Evolutionary conservation across 2,113 vertebrate genomes (phyloP).

Genomic region (Opisthocomus hoazin): DNA sequence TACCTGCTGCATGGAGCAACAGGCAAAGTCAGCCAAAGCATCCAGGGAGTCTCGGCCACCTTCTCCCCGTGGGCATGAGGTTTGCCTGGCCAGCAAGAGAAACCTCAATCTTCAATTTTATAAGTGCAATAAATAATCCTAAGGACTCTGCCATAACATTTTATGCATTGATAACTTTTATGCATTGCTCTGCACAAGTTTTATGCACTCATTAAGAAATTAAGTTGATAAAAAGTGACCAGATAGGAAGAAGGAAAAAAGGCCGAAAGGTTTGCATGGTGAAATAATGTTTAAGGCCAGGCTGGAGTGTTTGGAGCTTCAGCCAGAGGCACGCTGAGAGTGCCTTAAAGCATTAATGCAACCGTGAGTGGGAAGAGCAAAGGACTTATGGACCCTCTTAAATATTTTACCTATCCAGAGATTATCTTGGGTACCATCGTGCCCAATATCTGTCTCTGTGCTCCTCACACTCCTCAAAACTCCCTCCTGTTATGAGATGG

Average conservation of each 20-base stretch:
- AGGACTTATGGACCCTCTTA: not conserved
- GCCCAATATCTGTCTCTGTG: not conserved
- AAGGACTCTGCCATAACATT: conserved; percentile 7
- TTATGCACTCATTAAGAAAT: conserved; percentile 55
- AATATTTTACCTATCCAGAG: not conserved
- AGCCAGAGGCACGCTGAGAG: not conserved
- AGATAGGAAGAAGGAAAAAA: not conserved
- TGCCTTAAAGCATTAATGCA: not conserved
- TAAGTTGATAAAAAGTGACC: conserved; percentile 54
- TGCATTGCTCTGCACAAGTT: conserved; percentile 49
- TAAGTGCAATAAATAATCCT: conserved; percentile 21
- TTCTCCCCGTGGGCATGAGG: not conserved
- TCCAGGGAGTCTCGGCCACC: not conserved
- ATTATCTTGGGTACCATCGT: not conserved
- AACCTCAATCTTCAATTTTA: not conserved
- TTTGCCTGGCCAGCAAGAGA: not conserved
- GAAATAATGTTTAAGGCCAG: conserved; percentile 22
- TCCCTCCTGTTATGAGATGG: not conserved
- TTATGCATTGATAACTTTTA: conserved; percentile 49
- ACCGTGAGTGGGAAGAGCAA: not conserved
- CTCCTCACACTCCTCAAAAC: not conserved
- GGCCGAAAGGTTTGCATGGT: conserved; percentile 17
- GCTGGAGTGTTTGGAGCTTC: not conserved
- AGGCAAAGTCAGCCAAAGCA: not conserved
- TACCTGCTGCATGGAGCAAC: not conserved